phyloP scores from a whole-genome alignment of 2,888 invertebrate species.

The Acronicta leporina region DNA sequence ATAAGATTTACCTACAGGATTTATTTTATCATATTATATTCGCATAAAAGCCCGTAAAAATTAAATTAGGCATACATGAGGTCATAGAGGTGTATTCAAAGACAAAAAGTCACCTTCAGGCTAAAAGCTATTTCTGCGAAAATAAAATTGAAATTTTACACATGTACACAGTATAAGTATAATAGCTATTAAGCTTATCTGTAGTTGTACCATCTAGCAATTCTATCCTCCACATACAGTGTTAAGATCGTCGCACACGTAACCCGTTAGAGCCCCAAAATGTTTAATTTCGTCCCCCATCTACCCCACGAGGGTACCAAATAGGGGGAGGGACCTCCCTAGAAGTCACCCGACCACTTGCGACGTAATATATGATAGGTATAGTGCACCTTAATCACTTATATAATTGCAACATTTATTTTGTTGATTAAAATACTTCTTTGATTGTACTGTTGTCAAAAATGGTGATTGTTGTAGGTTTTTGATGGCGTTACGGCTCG shows the following conservation, averaged over 20 bases:
- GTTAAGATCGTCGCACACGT: constrained; percentile 81
- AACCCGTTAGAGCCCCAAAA: constrained; percentile 84
- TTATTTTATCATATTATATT: too few relatives aligned
- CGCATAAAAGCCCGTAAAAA: too few relatives aligned
- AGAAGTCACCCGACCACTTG: constrained; percentile 76
- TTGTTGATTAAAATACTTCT: constrained; percentile 86
- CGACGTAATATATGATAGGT: constrained; percentile 82
- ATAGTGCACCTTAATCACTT: constrained; percentile 87
- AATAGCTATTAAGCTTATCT: constrained; percentile 15
- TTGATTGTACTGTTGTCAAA: constrained; percentile 69
- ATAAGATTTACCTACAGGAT: too few relatives aligned
- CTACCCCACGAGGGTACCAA: constrained; percentile 59
- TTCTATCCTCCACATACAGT: constrained; percentile 56
- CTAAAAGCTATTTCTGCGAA: too few relatives aligned
- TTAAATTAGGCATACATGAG: too few relatives aligned
- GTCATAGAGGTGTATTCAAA: too few relatives aligned
- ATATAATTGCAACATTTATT: constrained; percentile 88
- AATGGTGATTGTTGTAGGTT: constrained; percentile 17
- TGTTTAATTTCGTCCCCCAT: constrained; percentile 85
- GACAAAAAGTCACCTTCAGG: too few relatives aligned
- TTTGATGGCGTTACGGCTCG: constrained; percentile 32
- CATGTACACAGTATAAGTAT: constrained; percentile 25
- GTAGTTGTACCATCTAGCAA: constrained; percentile 60
- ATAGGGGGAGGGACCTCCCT: constrained; percentile 58
- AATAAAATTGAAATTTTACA: constrained; percentile 1